phyloP scores from a whole-genome alignment of 2,113 vertebrate species.

The Notiomystis cincta region DNA sequence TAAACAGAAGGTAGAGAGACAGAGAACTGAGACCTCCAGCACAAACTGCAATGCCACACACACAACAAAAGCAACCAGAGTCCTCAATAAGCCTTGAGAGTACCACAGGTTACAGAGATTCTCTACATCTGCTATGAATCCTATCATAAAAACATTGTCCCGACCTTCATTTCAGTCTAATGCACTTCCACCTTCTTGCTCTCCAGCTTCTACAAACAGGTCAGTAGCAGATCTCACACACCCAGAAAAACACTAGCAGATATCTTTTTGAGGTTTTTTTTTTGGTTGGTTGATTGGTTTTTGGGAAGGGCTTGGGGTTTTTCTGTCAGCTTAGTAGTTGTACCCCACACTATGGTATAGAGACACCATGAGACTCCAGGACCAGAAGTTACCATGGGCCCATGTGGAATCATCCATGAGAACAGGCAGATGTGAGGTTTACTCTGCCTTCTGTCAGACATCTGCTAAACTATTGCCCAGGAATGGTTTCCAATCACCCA shows the following conservation, averaged over 20 bases:
- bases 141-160: neutral
- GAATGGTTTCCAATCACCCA: rapidly evolving
- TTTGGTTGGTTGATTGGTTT: neutral
- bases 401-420: neutral
- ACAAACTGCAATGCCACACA: neutral
- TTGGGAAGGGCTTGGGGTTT: neutral
- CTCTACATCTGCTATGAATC: neutral
- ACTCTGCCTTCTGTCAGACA: neutral
- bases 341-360: too few relatives aligned
- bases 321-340: neutral
- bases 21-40: neutral
- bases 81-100: neutral
- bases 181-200: neutral
- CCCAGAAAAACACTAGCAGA: neutral
- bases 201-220: neutral
- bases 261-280: neutral
- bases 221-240: neutral
- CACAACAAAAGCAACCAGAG: neutral
- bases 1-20: neutral
- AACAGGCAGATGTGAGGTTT: neutral
- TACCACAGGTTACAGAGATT: neutral
- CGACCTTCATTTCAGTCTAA: neutral
- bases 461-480: neutral
- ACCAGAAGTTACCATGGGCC: neutral
- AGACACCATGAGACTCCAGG: neutral